Evolutionary conservation across 2,888 invertebrate species (phyloP).

Genomic region (Gymnocheta viridis): DNA sequence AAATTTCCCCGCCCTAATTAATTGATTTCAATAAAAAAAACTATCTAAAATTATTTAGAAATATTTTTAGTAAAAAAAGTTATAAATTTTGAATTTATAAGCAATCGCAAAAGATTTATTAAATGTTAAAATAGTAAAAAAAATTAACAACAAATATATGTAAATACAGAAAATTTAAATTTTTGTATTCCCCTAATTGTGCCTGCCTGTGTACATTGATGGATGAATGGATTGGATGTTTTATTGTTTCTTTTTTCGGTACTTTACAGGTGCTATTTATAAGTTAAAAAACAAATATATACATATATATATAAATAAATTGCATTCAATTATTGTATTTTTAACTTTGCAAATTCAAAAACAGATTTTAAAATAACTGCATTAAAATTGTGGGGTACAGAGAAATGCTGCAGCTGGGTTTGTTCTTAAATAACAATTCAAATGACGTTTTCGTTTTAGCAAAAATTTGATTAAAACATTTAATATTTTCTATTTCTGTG

Average conservation of each 20-base stretch:
- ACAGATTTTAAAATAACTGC: slow-evolving; percentile 35
- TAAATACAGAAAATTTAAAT: not conserved
- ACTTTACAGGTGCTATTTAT: slow-evolving; percentile 58
- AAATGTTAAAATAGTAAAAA: too few relatives aligned
- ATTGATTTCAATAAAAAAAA: too few relatives aligned
- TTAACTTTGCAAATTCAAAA: slow-evolving; percentile 16
- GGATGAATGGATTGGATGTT: slow-evolving; percentile 10
- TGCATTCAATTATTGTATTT: slow-evolving; percentile 46
- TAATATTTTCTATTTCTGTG: too few relatives aligned
- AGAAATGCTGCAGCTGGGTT: not conserved
- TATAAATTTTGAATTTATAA: too few relatives aligned
- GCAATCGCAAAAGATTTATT: too few relatives aligned
- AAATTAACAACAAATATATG: too few relatives aligned
- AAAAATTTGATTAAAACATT: slow-evolving; percentile 1
- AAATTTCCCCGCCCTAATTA: too few relatives aligned
- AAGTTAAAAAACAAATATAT: slow-evolving; percentile 5
- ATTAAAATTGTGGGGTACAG: not conserved
- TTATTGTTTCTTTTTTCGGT: slow-evolving; percentile 6
- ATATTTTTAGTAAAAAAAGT: too few relatives aligned
- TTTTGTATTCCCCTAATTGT: not conserved
- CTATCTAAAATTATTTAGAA: too few relatives aligned
- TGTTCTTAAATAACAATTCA: not conserved
- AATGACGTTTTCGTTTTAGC: not conserved
- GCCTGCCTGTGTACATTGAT: not conserved
- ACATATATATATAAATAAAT: slow-evolving; percentile 48